Conservation (phyloP, 2,797 vertebrate species). For the Aphelocoma californica region DNA sequence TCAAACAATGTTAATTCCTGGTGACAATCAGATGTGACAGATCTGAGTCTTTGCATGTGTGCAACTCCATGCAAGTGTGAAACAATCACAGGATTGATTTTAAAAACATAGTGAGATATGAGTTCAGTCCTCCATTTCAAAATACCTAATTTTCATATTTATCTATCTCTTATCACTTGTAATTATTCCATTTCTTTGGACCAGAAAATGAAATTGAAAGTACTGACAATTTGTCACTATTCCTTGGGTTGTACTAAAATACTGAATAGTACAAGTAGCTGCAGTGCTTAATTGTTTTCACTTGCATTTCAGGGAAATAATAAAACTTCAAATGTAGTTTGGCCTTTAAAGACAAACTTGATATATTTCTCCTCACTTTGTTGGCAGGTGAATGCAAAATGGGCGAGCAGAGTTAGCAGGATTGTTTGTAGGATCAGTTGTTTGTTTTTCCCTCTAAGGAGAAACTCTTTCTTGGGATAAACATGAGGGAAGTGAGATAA, state of each 20-base stretch:
- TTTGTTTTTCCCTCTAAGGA: conserved; percentile 67
- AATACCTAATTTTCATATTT: background rate
- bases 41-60: background rate
- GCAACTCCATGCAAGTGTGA: background rate
- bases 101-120: background rate
- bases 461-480: conserved; percentile 66
- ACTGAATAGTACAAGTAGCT: background rate
- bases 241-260: background rate
- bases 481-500: conserved; percentile 71
- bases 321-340: background rate
- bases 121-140: background rate
- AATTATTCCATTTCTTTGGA: background rate
- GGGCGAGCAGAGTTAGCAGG: background rate
- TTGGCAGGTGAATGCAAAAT: background rate
- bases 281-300: background rate
- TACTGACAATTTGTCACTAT: background rate
- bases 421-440: conserved; percentile 55
- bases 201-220: background rate
- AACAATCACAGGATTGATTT: background rate
- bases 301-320: background rate
- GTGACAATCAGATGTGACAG: background rate
- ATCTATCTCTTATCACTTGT: background rate
- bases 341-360: background rate
- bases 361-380: background rate
- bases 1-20: background rate